phyloP scores from a whole-genome alignment of 2,113 vertebrate species.

The Lycaon pictus region DNA sequence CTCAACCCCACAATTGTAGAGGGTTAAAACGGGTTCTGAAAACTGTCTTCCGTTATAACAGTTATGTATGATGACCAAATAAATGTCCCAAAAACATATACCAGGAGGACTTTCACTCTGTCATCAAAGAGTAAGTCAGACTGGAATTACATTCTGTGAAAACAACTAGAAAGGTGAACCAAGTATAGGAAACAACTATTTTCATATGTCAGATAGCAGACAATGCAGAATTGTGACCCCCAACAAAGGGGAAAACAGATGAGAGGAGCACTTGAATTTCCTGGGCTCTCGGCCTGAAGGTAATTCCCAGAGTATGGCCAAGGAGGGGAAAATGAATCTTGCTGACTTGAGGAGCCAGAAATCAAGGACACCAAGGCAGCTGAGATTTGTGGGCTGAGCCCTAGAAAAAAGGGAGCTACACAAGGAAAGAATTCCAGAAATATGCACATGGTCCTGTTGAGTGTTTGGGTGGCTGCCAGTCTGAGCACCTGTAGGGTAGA shows the following conservation, averaged over 20 bases:
- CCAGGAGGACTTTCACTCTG: not conserved
- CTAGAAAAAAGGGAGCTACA: not conserved
- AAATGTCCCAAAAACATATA: not conserved
- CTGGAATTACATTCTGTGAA: not conserved
- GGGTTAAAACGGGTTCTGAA: not conserved
- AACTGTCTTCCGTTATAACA: not conserved
- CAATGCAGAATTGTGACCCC: not conserved
- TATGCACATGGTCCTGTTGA: not conserved
- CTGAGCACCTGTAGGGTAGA: not conserved
- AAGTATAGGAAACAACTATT: not conserved
- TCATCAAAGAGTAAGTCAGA: not conserved
- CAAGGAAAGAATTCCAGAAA: not conserved
- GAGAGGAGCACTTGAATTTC: not conserved
- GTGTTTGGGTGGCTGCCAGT: not conserved
- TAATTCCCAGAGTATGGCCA: not conserved
- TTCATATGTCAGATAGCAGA: not conserved
- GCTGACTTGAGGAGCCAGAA: not conserved
- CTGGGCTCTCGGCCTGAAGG: not conserved
- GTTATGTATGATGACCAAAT: not conserved
- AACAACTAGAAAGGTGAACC: not conserved
- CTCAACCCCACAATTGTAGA: not conserved
- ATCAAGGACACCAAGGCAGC: not conserved
- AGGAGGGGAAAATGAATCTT: not conserved
- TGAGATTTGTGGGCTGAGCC: not conserved
- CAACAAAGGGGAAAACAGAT: not conserved